phyloP scores from a whole-genome alignment of 2,113 vertebrate species.

The Anguilla rostrata region DNA sequence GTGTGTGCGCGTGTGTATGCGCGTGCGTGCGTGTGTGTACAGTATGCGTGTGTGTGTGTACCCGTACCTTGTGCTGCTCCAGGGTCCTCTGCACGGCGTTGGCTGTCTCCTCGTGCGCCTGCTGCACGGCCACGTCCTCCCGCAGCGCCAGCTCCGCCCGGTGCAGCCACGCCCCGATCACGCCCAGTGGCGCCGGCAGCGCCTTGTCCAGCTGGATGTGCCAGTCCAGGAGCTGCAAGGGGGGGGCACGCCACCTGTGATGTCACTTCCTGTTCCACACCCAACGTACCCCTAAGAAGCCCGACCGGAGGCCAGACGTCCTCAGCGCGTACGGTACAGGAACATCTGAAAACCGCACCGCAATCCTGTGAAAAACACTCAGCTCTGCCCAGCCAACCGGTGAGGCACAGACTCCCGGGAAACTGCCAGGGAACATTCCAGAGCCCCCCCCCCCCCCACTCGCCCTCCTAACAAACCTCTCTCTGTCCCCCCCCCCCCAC shows the following conservation, averaged over 20 bases:
- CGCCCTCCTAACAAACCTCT: constrained; percentile 18
- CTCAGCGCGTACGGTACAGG: background rate
- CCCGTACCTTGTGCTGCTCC: constrained; percentile 87
- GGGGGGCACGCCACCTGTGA: constrained; percentile 41
- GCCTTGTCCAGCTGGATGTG: constrained; percentile 91
- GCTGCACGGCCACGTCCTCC: constrained; percentile 87
- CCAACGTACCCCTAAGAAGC: background rate
- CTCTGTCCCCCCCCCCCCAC: background rate
- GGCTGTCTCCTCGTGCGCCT: constrained; percentile 91
- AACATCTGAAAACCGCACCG: background rate
- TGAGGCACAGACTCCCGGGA: background rate
- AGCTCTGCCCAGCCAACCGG: background rate
- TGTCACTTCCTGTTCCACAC: background rate
- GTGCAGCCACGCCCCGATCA: constrained; percentile 91
- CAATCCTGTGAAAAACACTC: background rate
- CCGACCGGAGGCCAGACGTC: background rate
- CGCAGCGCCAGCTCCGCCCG: constrained; percentile 84
- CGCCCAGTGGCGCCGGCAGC: constrained; percentile 89
- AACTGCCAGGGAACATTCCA: constrained; percentile 4
- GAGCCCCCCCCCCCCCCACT: background rate
- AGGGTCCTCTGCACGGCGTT: constrained; percentile 86
- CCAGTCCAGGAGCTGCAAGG: constrained; percentile 87
- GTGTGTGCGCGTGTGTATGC: constrained; percentile 9
- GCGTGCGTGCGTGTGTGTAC: no score
- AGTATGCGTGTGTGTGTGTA: no score